Conservation (phyloP, 2,797 vertebrate species). For the Eulemur coronatus region DNA sequence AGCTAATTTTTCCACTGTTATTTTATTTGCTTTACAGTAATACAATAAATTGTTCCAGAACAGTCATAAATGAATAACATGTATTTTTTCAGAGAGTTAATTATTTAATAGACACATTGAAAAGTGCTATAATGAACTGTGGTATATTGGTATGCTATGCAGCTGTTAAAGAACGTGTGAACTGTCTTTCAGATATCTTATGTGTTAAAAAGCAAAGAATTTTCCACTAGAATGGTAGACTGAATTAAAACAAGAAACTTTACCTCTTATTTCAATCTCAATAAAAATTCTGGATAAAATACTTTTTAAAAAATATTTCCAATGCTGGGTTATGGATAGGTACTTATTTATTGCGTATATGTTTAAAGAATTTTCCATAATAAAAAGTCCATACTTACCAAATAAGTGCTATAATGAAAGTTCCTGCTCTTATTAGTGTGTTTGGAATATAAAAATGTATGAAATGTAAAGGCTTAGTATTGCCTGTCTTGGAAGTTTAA, state of each 20-base stretch:
- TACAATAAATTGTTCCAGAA: background rate
- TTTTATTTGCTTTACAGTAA: background rate
- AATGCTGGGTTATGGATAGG: background rate
- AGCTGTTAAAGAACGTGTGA: background rate
- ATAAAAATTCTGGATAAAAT: background rate
- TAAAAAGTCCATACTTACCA: background rate
- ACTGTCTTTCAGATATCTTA: background rate
- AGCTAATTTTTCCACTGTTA: background rate
- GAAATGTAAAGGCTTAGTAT: constrained; percentile 39
- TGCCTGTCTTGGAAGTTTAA: constrained; percentile 66
- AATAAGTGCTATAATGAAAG: background rate
- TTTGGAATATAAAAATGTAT: constrained; percentile 6
- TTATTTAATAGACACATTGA: constrained; percentile 36
- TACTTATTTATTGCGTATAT: background rate
- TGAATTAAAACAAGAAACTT: background rate
- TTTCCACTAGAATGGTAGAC: background rate
- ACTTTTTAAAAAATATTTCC: background rate
- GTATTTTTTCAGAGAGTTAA: constrained; percentile 33
- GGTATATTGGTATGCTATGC: background rate
- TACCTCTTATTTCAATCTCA: background rate
- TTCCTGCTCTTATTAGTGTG: background rate
- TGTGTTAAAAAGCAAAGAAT: background rate
- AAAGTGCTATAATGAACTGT: constrained; percentile 27
- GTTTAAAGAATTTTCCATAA: background rate
- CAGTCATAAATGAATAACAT: background rate